Evolutionary conservation across 2,113 vertebrate genomes (phyloP), one percentile per base, ranked within the genome.

Genomic region (Aspidoscelis tigris): DNA sequence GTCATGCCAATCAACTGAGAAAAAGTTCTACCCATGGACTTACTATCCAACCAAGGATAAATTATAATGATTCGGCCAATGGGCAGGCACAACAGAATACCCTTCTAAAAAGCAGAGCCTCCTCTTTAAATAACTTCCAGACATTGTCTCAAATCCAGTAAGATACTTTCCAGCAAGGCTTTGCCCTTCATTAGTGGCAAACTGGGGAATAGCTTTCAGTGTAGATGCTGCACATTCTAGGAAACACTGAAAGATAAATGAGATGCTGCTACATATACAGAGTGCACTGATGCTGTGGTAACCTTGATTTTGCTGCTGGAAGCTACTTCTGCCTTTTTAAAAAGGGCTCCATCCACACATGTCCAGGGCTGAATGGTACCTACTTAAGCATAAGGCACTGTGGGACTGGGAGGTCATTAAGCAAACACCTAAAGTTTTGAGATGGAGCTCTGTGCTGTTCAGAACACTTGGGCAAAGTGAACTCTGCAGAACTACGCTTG

Each of bases 31-130:
- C 85, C 84, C 69, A 26, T 83, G 84, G 84, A 90, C 58, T 90
- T 92, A 84, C 88, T 90, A 61, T 89, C 73, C 50, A 81, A 83
- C 79, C 22, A 24, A 84, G 75, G 86, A 88, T 68, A 20, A 89
- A 85, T 88, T 88, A 43, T 66, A 24, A 77, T 71, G 3, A 82
- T 88, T 90, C 83, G 84, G 3, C n/a, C 55, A 77, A 74, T 79
- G 50, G 41, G 69, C 26, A 8, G 44, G 1, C 16, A 66, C 22
- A 20, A 8, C 78, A 83, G 8, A 18, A 75, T 82, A 81, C 81
- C 39, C 61, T 58, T 18, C 16, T 82, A 86, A 71, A 41, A 80
- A 12, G 6, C 3, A 24, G 11, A 44, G 2, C 5, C 81, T 61
- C 10, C 14, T 18, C 1, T 14, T 1, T 0, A n/a, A 80, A 65